A percentile compares a stretch with the other conserved stretches of the same genome.
phyloP scores from a whole-genome alignment of 2,888 invertebrate species.

The Idaea dimidiata region DNA sequence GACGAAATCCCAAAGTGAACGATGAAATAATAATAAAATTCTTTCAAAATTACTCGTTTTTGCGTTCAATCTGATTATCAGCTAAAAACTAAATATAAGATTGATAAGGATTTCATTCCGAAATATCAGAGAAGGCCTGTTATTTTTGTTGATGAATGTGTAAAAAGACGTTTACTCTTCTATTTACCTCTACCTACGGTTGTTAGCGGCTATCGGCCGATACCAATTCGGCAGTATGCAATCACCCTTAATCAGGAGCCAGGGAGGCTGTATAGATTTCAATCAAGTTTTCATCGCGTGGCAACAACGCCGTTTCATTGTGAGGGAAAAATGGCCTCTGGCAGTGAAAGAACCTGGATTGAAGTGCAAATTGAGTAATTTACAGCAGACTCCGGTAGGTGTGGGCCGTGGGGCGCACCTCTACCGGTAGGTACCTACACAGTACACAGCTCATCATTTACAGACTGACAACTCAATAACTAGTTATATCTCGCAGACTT shows the following conservation, averaged over 20 bases:
- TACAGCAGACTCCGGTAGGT: constrained; percentile 39
- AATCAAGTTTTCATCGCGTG: constrained; percentile 36
- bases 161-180: no score
- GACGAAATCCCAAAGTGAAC: no score
- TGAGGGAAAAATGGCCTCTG: constrained; percentile 74
- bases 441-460: background rate
- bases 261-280: constrained; percentile 30
- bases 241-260: background rate
- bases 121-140: no score
- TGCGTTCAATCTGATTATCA: no score
- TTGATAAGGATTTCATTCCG: no score
- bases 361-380: constrained; percentile 79
- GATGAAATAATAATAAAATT: no score
- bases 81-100: no score
- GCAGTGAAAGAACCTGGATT: constrained; percentile 74
- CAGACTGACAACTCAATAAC: background rate
- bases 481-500: no score
- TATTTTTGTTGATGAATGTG: no score
- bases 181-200: no score
- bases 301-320: constrained; percentile 34
- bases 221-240: constrained; percentile 7
- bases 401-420: constrained; percentile 10
- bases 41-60: no score
- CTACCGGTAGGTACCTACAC: no score
- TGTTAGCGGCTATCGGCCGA: background rate